Conservation (phyloP, 2,797 vertebrate genomes). For the Thripadectes ignobilis region DNA sequence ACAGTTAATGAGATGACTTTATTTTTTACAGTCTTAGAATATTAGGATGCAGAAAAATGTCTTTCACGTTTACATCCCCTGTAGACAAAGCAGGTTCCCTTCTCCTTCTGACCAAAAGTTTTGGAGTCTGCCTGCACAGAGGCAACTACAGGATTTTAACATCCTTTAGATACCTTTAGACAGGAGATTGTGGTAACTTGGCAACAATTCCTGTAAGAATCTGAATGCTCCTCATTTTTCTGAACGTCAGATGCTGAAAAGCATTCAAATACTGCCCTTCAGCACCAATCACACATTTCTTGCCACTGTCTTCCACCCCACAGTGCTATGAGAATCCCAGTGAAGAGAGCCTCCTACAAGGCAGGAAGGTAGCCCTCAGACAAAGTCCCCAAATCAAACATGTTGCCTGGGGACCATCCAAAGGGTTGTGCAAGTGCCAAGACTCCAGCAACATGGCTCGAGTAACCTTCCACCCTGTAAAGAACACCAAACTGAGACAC, state of each 20-base stretch:
- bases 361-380: neutral
- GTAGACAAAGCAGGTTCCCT: neutral
- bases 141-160: neutral
- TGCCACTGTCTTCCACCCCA: neutral
- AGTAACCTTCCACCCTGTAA: no score
- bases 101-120: neutral
- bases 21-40: neutral
- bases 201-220: neutral
- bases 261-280: neutral
- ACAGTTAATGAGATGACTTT: neutral
- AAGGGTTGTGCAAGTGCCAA: rapidly evolving
- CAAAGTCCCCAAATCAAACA: neutral
- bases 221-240: neutral
- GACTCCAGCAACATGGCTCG: rapidly evolving
- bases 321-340: neutral
- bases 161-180: neutral
- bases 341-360: rapidly evolving
- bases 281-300: neutral
- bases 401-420: neutral
- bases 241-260: neutral
- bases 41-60: neutral
- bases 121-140: neutral
- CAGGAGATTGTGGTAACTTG: neutral
- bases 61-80: neutral
- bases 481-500: neutral